Percentiles rank a stretch among this genome's conserved stretches.
phyloP scores from a whole-genome alignment of 2,888 invertebrate genomes.

The Hyles lineata region DNA sequence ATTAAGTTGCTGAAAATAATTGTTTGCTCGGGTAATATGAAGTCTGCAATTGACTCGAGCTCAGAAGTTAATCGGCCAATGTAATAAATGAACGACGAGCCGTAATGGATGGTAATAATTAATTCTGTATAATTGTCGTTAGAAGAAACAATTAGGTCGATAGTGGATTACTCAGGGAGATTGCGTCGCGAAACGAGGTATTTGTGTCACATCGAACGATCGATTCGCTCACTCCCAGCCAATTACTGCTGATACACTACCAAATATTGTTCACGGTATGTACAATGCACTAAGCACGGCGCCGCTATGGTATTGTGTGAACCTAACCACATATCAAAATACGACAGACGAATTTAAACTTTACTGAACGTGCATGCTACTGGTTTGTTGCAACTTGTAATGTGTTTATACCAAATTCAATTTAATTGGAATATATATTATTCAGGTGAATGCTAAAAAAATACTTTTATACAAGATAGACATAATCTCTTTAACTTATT shows the following conservation, averaged over 20 bases:
- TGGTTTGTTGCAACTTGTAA: neutral
- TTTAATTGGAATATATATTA: neutral
- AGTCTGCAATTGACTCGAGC: constrained; percentile 18
- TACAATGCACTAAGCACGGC: constrained; percentile 38
- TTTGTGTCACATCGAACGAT: constrained; percentile 77
- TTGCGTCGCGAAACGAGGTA: constrained; percentile 75
- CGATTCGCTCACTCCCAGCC: constrained; percentile 76
- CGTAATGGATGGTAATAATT: constrained; percentile 66
- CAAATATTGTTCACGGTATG: constrained; percentile 75
- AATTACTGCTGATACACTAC: constrained; percentile 77
- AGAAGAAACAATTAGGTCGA: constrained; percentile 80
- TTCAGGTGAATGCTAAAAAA: neutral
- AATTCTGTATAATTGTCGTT: constrained; percentile 69
- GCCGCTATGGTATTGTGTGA: constrained; percentile 3
- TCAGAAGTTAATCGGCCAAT: constrained; percentile 43
- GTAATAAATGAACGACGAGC: constrained; percentile 55
- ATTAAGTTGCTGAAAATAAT: constrained; percentile 1
- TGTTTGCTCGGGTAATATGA: neutral
- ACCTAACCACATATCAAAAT: constrained; percentile 15
- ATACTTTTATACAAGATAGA: no score
- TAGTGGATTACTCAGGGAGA: constrained; percentile 76
- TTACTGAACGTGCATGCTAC: neutral
- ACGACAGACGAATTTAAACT: constrained; percentile 10
- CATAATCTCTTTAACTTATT: no score
- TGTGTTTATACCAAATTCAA: neutral